Percentiles rank a stretch among this genome's conserved stretches.
Evolutionary conservation across 35 echinoderm and acorn worm species (phyloP).

Genomic region (Apostichopus californicus): DNA sequence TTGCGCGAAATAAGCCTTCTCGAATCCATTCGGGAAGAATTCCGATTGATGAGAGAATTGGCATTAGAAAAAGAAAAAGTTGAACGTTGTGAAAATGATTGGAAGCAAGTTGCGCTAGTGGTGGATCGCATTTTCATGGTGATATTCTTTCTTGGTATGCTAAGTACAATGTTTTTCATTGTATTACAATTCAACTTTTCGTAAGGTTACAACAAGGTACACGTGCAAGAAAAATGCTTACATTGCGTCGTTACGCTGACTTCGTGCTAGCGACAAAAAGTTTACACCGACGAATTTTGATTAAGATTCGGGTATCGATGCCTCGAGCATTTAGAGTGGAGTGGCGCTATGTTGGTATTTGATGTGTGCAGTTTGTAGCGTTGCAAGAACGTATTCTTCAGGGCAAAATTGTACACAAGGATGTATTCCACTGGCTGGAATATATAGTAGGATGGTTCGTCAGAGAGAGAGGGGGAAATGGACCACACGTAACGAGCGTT

Average conservation of each 20-base stretch:
- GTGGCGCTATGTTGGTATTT: background rate
- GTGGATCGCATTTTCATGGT: conserved; percentile 93
- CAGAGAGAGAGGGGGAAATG: too few species aligned
- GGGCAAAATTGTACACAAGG: too few species aligned
- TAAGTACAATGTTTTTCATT: conserved; percentile 87
- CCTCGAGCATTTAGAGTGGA: background rate
- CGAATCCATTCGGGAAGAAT: conserved; percentile 77
- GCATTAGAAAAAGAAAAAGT: conserved; percentile 70
- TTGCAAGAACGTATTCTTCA: too few species aligned
- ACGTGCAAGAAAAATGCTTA: background rate
- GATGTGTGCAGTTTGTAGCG: background rate
- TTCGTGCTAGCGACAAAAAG: background rate
- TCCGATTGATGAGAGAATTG: conserved; percentile 68
- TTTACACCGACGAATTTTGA: background rate
- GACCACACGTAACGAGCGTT: too few species aligned
- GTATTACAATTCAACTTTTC: conserved; percentile 48
- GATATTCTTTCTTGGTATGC: conserved; percentile 86
- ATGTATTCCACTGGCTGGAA: background rate
- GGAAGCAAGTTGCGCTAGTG: conserved; percentile 96
- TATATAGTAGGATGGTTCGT: background rate
- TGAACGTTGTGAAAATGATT: conserved; percentile 77
- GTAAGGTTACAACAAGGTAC: background rate
- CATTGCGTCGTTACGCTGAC: background rate
- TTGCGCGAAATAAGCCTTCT: conserved; percentile 75
- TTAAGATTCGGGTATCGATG: background rate